Evolutionary conservation across 2,113 vertebrate species (phyloP).

Genomic region (Dendrocopos noguchii): DNA sequence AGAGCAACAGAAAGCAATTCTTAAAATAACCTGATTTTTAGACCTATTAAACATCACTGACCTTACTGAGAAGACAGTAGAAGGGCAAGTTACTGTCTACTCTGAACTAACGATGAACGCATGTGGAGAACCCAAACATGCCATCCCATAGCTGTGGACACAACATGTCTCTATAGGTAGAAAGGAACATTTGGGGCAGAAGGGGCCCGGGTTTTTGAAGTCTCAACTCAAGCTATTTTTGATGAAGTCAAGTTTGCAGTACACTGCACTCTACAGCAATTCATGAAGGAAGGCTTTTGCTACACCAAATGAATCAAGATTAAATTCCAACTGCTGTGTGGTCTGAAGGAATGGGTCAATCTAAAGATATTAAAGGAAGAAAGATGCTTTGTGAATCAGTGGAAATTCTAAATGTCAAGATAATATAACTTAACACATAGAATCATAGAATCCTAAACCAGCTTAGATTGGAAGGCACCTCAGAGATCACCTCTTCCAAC

Average conservation of each 20-base stretch:
- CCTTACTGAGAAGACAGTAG: not conserved
- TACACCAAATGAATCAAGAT: not conserved
- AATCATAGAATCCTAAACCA: not conserved
- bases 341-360: not conserved
- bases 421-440: not conserved
- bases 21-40: constrained; percentile 26
- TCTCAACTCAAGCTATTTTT: not conserved
- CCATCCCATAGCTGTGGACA: not conserved
- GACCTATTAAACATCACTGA: not conserved
- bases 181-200: not conserved
- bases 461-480: too few species aligned
- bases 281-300: not conserved
- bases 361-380: not conserved
- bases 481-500: too few species aligned
- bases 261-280: not conserved
- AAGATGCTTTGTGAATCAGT: not conserved
- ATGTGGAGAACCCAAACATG: not conserved
- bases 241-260: not conserved
- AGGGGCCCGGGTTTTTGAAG: not conserved
- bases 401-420: not conserved
- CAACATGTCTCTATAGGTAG: not conserved
- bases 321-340: not conserved
- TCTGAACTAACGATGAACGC: not conserved
- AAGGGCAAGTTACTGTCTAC: not conserved
- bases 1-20: constrained; percentile 12